phyloP scores from a whole-genome alignment of 2,888 invertebrate genomes.

The Folsomia candida region DNA sequence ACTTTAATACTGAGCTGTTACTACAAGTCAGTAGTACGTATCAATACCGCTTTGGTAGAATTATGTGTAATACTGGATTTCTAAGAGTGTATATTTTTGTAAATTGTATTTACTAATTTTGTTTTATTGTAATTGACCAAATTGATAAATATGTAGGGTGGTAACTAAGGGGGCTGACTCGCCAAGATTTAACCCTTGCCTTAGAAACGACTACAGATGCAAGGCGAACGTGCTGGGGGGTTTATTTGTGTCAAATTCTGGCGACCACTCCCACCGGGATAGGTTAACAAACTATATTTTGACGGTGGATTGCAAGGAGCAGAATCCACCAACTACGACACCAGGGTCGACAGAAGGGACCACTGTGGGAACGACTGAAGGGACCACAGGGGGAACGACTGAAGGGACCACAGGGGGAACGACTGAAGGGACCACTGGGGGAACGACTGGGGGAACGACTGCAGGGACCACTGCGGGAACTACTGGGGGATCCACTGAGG shows the following conservation, averaged over 20 bases:
- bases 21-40: too few species aligned
- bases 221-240: constrained; percentile 15
- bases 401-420: too few species aligned
- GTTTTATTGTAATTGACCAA: not conserved
- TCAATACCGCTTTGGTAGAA: too few species aligned
- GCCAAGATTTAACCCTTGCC: not conserved
- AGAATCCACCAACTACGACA: not conserved
- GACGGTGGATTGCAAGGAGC: not conserved
- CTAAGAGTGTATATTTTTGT: too few species aligned
- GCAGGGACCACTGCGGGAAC: too few species aligned
- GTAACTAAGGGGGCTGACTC: not conserved
- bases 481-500: too few species aligned
- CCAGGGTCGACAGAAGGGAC: not conserved
- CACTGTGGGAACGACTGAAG: not conserved
- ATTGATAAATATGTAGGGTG: not conserved
- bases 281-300: not conserved
- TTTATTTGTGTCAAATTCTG: constrained; percentile 3
- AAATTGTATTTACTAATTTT: too few species aligned
- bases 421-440: too few species aligned
- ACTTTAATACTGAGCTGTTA: too few species aligned
- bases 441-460: too few species aligned
- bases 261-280: not conserved
- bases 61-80: too few species aligned
- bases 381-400: too few species aligned
- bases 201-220: not conserved